Conservation (phyloP, 35 echinoderm and acorn worm genomes). For the Lytechinus pictus region DNA sequence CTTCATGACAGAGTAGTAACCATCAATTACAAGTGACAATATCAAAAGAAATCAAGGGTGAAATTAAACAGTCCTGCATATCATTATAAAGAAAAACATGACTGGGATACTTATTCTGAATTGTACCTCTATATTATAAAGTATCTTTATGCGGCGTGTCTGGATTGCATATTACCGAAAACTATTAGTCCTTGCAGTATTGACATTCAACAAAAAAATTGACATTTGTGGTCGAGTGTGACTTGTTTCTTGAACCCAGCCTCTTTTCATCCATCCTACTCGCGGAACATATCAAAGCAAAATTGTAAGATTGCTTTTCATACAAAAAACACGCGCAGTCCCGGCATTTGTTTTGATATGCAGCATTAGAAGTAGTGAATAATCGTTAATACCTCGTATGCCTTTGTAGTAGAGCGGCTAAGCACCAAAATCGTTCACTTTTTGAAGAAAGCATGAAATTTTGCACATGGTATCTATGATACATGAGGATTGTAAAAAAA, state of each 20-base stretch:
- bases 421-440: no score
- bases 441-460: no score
- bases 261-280: background rate
- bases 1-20: background rate
- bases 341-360: constrained; percentile 45
- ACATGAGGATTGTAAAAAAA: no score
- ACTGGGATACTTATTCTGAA: background rate
- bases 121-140: background rate
- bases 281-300: constrained; percentile 1
- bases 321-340: constrained; percentile 21
- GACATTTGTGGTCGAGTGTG: constrained; percentile 1
- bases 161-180: background rate
- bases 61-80: background rate
- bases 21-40: background rate
- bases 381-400: constrained; percentile 53
- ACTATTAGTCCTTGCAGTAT: background rate
- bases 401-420: no score
- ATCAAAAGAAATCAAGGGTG: background rate
- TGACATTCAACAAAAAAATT: background rate
- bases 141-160: background rate
- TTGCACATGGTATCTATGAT: no score
- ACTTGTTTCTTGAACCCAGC: constrained; percentile 1
- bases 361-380: constrained; percentile 25
- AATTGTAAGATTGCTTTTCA: constrained; percentile 14
- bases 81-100: background rate